Conservation (phyloP, 2,113 vertebrate species). For the Zootoca vivipara region DNA sequence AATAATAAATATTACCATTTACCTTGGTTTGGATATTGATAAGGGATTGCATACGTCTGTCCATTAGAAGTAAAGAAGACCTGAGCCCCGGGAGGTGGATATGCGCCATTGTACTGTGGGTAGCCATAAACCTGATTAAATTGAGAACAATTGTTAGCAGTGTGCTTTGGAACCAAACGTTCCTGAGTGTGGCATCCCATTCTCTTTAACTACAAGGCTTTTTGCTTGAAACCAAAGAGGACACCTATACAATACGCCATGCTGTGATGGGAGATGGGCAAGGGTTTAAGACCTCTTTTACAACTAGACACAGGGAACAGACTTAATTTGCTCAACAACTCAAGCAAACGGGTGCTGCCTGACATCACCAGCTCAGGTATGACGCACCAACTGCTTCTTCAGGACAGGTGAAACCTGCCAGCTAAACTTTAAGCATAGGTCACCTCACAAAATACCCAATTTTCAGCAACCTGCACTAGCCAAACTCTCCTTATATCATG, state of each 20-base stretch:
- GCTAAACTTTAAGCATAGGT: neutral
- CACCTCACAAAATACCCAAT: neutral
- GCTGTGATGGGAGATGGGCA: too few relatives aligned
- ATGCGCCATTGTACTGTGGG: constrained; percentile 64
- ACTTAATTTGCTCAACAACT: neutral
- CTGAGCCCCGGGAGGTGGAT: constrained; percentile 68
- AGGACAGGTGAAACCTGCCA: neutral
- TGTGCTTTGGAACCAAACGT: neutral
- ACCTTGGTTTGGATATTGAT: constrained; percentile 80
- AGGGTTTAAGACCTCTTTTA: neutral
- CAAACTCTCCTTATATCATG: neutral
- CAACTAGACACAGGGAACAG: neutral
- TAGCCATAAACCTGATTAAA: constrained; percentile 76
- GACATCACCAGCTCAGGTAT: neutral
- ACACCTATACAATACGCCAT: neutral
- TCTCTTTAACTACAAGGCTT: neutral
- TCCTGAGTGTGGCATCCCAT: neutral
- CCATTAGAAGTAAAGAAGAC: constrained; percentile 76
- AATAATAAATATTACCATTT: constrained; percentile 7
- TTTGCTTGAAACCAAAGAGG: neutral
- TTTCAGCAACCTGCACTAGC: neutral
- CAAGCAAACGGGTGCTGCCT: neutral
- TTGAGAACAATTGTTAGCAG: constrained; percentile 28
- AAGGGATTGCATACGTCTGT: constrained; percentile 76
- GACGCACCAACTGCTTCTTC: neutral